phyloP scores from a whole-genome alignment of 2,888 invertebrate species.

The Euphydryas editha region DNA sequence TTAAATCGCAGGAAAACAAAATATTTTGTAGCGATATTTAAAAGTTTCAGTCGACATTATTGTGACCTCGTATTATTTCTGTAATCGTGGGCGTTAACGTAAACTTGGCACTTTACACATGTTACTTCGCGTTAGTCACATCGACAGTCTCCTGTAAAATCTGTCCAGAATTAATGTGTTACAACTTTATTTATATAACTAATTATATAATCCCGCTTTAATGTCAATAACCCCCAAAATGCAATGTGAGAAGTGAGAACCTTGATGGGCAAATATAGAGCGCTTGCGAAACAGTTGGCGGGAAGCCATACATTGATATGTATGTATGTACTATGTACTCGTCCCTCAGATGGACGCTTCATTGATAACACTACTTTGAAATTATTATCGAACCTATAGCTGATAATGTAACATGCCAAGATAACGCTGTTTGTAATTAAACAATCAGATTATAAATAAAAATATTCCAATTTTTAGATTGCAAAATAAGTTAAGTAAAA shows the following conservation, averaged over 20 bases:
- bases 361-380: conserved; percentile 60
- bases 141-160: conserved; percentile 54
- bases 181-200: conserved; percentile 61
- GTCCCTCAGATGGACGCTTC: conserved; percentile 55
- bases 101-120: conserved; percentile 72
- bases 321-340: conserved; percentile 33
- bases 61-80: conserved; percentile 70
- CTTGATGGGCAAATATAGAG: conserved; percentile 76
- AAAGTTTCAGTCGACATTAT: conserved; percentile 46
- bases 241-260: conserved; percentile 65
- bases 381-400: conserved; percentile 40
- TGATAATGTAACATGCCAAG: conserved; percentile 34
- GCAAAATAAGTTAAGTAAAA: background rate
- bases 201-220: conserved; percentile 67
- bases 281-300: conserved; percentile 78
- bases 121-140: conserved; percentile 49
- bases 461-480: background rate
- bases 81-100: conserved; percentile 59
- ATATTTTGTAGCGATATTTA: conserved; percentile 30
- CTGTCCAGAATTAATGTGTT: conserved; percentile 54
- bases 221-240: conserved; percentile 82
- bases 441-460: conserved; percentile 20
- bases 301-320: conserved; percentile 60
- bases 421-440: conserved; percentile 17
- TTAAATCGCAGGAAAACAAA: background rate